Evolutionary conservation across 2,888 invertebrate genomes (phyloP).

Genomic region (Alitta virens): DNA sequence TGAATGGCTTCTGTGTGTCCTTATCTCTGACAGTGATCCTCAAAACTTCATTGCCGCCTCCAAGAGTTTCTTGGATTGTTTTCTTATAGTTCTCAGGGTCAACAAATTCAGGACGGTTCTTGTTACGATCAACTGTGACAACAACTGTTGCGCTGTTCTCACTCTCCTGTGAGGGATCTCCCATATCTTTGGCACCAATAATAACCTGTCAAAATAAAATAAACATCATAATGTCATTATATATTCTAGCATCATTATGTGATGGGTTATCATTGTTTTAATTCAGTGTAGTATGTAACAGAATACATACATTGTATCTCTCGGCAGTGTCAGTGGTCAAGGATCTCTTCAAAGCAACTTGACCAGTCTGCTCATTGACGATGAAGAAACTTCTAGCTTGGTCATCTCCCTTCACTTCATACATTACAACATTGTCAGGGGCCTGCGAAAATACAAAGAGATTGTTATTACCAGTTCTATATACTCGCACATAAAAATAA

Average conservation of each 20-base stretch:
- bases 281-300: no score
- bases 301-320: constrained; percentile 32
- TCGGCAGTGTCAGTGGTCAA: constrained; percentile 18
- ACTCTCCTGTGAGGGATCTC: constrained; percentile 80
- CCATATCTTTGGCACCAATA: constrained; percentile 78
- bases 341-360: constrained; percentile 15
- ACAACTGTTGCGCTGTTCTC: constrained; percentile 62
- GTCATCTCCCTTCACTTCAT: constrained; percentile 20
- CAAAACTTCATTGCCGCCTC: constrained; percentile 32
- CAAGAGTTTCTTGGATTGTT: constrained; percentile 38
- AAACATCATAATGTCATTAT: background rate
- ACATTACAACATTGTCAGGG: constrained; percentile 26
- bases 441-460: constrained; percentile 15
- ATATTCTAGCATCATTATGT: no score
- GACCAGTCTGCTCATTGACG: constrained; percentile 21
- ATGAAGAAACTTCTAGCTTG: constrained; percentile 25
- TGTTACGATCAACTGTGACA: constrained; percentile 36
- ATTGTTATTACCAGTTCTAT: no score
- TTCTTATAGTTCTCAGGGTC: constrained; percentile 26
- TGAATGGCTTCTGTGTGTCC: constrained; percentile 27
- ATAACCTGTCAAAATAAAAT: constrained; percentile 57
- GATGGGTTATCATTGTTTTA: no score
- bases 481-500: no score
- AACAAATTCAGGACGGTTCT: constrained; percentile 34
- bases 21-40: constrained; percentile 19